Conservation (phyloP, 1,140 invertebrate species). For the Heliconius himera region DNA sequence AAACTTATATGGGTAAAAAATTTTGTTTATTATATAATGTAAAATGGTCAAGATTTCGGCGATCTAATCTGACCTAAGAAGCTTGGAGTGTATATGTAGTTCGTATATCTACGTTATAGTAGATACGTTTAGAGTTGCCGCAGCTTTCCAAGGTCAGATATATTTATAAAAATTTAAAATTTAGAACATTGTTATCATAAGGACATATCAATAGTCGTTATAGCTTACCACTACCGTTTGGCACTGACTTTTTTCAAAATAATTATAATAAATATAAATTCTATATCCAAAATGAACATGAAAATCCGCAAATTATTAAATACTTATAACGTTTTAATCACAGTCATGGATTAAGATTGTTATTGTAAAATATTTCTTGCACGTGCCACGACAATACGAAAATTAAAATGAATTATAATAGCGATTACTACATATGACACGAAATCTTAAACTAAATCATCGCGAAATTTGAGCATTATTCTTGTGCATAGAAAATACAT, state of each 20-base stretch:
- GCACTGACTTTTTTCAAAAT: conserved; percentile 74
- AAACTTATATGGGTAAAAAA: conserved; percentile 79
- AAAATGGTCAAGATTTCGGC: conserved; percentile 81
- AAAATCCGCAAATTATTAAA: conserved; percentile 65
- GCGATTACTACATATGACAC: conserved; percentile 79
- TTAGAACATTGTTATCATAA: conserved; percentile 61
- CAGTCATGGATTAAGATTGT: conserved; percentile 70
- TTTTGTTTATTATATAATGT: conserved; percentile 69
- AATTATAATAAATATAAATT: conserved; percentile 66
- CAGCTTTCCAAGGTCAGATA: conserved; percentile 29
- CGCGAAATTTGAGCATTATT: conserved; percentile 79
- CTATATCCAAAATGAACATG: conserved; percentile 57
- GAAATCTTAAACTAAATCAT: conserved; percentile 78
- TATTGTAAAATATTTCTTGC: conserved; percentile 53
- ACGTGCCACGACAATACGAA: conserved; percentile 70
- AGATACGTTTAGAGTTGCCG: conserved; percentile 14
- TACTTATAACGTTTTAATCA: conserved; percentile 71
- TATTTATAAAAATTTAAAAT: conserved; percentile 49
- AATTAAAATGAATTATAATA: conserved; percentile 65
- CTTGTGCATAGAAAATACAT: conserved; percentile 77
- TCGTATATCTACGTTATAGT: conserved; percentile 15
- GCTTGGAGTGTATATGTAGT: conserved; percentile 43
- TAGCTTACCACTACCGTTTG: conserved; percentile 79
- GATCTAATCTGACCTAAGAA: conserved; percentile 72
- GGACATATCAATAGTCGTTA: conserved; percentile 56